These are phyloP conservation scores for Ommatoiulus sabulosus DNA, from an alignment of 2,888 invertebrate species.

Conservation along the genomic window DNA sequence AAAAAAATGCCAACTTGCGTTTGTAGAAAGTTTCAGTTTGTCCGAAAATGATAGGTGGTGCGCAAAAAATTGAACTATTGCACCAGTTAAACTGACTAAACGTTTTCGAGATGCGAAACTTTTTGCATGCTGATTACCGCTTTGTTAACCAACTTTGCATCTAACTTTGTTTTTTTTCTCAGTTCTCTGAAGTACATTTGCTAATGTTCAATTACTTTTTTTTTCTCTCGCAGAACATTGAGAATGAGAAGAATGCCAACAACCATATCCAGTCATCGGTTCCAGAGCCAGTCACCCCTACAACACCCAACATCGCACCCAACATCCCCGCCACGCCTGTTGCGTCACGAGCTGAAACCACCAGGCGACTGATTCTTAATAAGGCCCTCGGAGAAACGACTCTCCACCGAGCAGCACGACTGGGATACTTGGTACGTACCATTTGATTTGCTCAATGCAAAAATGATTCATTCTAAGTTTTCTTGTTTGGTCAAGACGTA, in stretches of 20 bases:
- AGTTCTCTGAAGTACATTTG: neutral
- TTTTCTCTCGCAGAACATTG: neutral
- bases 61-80: no score
- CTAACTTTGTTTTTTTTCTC: no score
- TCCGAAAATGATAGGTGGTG: no score
- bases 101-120: no score
- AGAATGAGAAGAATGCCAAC: constrained; percentile 38
- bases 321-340: neutral
- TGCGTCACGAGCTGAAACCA: constrained; percentile 64
- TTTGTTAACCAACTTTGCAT: no score
- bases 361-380: constrained; percentile 91
- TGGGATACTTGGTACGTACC: constrained; percentile 74
- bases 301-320: neutral
- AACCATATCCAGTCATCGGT: neutral
- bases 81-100: no score
- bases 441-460: no score
- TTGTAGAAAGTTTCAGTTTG: no score
- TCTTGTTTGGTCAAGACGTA: no score
- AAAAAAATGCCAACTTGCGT: no score
- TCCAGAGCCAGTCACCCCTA: neutral
- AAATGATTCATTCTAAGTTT: no score
- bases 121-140: no score
- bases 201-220: neutral
- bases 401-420: constrained; percentile 89
- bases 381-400: constrained; percentile 95